Conservation (phyloP, 2,113 vertebrate species). For the Etheostoma spectabile region DNA sequence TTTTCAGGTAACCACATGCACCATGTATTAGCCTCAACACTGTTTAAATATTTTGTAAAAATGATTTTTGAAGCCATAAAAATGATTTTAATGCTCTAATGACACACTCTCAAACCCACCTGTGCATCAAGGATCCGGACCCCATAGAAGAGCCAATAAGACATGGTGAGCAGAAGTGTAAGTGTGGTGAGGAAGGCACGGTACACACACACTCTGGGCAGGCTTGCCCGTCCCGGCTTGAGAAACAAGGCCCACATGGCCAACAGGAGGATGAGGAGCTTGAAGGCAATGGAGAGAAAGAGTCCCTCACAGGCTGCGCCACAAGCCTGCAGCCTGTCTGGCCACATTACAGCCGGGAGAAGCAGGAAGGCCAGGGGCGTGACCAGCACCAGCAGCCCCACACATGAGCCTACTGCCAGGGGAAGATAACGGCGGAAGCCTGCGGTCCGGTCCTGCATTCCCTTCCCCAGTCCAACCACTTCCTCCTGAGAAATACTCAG, state of each 20-base stretch:
- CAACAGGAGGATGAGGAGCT: slow-evolving; percentile 93
- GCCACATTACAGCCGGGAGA: slow-evolving; percentile 91
- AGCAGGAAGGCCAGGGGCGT: slow-evolving; percentile 94
- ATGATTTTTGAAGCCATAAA: neutral
- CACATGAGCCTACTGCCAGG: slow-evolving; percentile 84
- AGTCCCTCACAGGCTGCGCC: slow-evolving; percentile 95
- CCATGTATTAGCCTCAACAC: neutral
- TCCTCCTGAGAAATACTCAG: slow-evolving; percentile 95
- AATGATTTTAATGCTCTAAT: neutral
- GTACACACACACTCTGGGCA: slow-evolving; percentile 92
- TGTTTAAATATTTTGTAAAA: neutral
- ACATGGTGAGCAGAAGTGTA: slow-evolving; percentile 92
- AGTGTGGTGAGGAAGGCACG: slow-evolving; percentile 92
- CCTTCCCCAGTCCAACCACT: slow-evolving; percentile 89
- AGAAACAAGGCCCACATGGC: slow-evolving; percentile 96
- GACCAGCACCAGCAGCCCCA: slow-evolving; percentile 90
- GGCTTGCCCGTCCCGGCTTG: slow-evolving; percentile 86
- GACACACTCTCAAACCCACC: slow-evolving; percentile 60
- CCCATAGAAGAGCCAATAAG: slow-evolving; percentile 97
- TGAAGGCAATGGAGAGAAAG: slow-evolving; percentile 95
- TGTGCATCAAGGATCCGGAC: slow-evolving; percentile 94
- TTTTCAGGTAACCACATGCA: neutral
- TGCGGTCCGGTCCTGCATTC: slow-evolving; percentile 87
- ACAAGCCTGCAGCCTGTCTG: slow-evolving; percentile 90
- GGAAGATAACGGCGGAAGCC: slow-evolving; percentile 89